Evolutionary conservation across 1,140 invertebrate genomes (phyloP).

Genomic region (Zaprionus taronus): DNA sequence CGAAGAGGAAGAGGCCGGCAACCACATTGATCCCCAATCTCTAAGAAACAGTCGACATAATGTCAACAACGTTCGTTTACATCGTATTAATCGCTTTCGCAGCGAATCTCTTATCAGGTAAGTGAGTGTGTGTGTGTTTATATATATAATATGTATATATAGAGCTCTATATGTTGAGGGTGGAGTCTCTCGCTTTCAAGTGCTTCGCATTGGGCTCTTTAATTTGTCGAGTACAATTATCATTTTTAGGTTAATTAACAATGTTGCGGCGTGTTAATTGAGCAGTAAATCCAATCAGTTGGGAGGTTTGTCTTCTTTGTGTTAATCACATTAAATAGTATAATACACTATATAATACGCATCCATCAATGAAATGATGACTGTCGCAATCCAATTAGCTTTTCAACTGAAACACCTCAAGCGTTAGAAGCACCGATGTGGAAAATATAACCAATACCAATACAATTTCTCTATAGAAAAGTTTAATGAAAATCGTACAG

Average conservation of each 20-base stretch:
- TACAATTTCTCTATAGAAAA: conserved; percentile 25
- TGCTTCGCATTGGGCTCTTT: background rate
- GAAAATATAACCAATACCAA: conserved; percentile 40
- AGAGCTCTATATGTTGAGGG: background rate
- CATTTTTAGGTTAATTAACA: background rate
- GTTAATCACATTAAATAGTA: conserved; percentile 31
- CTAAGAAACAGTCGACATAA: conserved; percentile 15
- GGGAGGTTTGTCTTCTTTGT: background rate
- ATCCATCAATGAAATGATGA: background rate
- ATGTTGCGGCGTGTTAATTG: background rate
- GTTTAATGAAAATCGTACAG: background rate
- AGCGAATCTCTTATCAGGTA: conserved; percentile 74
- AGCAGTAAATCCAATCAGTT: background rate
- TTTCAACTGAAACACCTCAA: conserved; percentile 23
- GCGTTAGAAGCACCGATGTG: conserved; percentile 42
- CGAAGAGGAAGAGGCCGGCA: background rate
- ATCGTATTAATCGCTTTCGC: conserved; percentile 65
- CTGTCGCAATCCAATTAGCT: conserved; percentile 36
- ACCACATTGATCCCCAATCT: background rate
- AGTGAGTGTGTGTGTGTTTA: conserved; percentile 14
- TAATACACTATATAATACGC: conserved; percentile 18
- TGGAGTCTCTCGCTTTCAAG: background rate
- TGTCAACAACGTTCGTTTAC: conserved; percentile 60
- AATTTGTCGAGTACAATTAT: background rate
- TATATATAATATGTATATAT: background rate